Evolutionary conservation across 2,888 invertebrate species (phyloP), one percentile per base, ranked within the genome.

Genomic region (Agrochola circellaris): DNA sequence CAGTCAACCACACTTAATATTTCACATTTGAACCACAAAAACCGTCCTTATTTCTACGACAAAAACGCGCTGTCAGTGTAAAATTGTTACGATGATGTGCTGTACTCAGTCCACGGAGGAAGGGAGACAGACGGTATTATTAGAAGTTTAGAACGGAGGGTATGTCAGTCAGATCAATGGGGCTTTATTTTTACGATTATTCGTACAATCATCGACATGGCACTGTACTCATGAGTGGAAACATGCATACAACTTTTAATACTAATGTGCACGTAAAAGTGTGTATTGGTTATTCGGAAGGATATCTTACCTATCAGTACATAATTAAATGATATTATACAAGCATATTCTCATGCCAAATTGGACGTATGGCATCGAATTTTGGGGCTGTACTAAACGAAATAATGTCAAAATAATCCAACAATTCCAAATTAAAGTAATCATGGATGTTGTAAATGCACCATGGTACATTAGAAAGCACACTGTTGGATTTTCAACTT

Each of bases 91-190:
- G 6, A 65, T 26, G 3, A 5, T 0, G 17, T 65, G 58, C 0
- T 73, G 69, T 66, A 66, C 64, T 54, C 34, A 38, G 60, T 65
- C 61, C 1, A 26, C 4, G 17, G 71, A 64, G 68, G 67, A 64
- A 79, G 76, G 77, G 77, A 77, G 79, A 70, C n/a, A 60, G 73
- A 51, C 45, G 60, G 64, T 85, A 85, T 83, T 86, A 85, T 77
- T 85, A 86, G 78, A 74, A 66, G 65, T 79, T 80, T 80, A 61
- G 73, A 83, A 71, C 58, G 72, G 73, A 76, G 80, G 83, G 83
- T 77, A 73, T 70, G 78, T 64, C 85, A 78, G 69, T 70, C 61
- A 65, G 67, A 77, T 77, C 77, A 83, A 75, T 81, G 72, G 65
- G 61, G 48, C 54, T 75, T 66, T 75, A 79, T 81, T 81, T 83